Evolutionary conservation across 2,888 invertebrate genomes (phyloP).

Genomic region (Polydesmus complanatus): DNA sequence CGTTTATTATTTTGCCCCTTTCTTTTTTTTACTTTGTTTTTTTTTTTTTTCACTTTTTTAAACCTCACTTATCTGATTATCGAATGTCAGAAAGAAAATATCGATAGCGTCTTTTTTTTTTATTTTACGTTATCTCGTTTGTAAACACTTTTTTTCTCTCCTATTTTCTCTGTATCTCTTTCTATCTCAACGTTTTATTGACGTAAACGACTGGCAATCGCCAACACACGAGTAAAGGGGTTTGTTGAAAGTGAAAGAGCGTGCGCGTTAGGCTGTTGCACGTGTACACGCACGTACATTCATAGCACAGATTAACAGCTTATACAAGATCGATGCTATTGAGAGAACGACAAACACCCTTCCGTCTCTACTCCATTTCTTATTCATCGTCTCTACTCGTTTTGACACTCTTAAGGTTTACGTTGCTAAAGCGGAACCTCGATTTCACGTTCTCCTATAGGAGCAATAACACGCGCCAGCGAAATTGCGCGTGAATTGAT

Average conservation of each 20-base stretch:
- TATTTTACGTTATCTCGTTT: too few species aligned
- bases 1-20: background rate
- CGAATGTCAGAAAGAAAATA: background rate
- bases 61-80: background rate
- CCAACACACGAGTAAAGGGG: background rate
- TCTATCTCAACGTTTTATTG: background rate
- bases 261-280: background rate
- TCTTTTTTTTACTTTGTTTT: background rate
- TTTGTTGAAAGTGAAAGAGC: too few species aligned
- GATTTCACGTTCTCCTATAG: too few species aligned
- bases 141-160: too few species aligned
- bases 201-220: background rate
- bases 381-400: background rate
- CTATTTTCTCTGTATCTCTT: background rate
- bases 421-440: background rate
- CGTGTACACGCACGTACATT: background rate
- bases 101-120: background rate
- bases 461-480: too few species aligned
- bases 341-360: background rate
- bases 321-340: background rate
- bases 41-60: background rate
- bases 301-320: background rate
- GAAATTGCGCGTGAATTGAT: too few species aligned
- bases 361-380: background rate
- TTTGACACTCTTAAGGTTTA: background rate